Evolutionary conservation across 2,888 invertebrate genomes (phyloP).

Genomic region (Pyrochroa serraticornis): DNA sequence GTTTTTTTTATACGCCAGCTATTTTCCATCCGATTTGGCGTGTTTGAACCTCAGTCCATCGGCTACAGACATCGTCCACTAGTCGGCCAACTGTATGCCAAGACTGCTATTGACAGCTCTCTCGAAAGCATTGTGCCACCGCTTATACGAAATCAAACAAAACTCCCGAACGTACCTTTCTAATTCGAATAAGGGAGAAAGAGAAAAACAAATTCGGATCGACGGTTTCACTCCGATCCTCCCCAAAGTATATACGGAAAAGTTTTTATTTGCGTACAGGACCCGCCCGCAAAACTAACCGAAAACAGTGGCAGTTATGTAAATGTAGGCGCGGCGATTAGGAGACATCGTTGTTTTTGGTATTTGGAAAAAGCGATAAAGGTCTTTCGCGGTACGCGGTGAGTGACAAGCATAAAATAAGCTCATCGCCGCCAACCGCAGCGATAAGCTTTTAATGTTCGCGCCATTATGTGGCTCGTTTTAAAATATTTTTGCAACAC

Average conservation of each 20-base stretch:
- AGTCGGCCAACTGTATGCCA: constrained; percentile 14
- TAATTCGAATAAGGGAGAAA: constrained; percentile 18
- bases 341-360: no score
- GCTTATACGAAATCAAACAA: constrained; percentile 28
- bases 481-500: constrained; percentile 16
- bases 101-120: constrained; percentile 29
- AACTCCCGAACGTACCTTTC: constrained; percentile 14
- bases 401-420: not conserved
- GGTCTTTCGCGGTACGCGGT: constrained; percentile 7
- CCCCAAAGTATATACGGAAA: not conserved
- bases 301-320: no score
- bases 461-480: constrained; percentile 6
- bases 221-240: not conserved
- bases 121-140: constrained; percentile 23
- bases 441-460: constrained; percentile 12
- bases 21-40: constrained; percentile 30
- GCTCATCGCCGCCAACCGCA: not conserved
- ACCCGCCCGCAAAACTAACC: no score
- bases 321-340: no score
- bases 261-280: not conserved
- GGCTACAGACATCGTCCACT: constrained; percentile 29
- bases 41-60: constrained; percentile 26
- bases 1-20: constrained; percentile 12
- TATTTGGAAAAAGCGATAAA: constrained; percentile 1
- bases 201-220: not conserved